Evolutionary conservation across 2,113 vertebrate genomes (phyloP).

Genomic region (Campylomormyrus numenius): DNA sequence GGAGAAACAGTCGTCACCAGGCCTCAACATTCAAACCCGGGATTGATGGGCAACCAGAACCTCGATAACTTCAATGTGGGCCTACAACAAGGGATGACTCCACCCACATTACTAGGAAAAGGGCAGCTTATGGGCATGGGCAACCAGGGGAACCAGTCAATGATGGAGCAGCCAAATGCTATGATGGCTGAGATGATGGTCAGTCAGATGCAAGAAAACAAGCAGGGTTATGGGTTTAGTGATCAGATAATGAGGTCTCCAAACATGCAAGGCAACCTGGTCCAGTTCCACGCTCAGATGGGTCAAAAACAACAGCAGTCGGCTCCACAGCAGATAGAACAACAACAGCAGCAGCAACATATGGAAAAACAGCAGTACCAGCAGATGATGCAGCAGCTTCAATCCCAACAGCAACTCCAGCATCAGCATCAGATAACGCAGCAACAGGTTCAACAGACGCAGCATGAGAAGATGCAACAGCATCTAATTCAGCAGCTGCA

Average conservation of each 20-base stretch:
- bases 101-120: slow-evolving; percentile 86
- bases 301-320: slow-evolving; percentile 56
- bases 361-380: slow-evolving; percentile 73
- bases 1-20: slow-evolving; percentile 90
- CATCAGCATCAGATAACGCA: slow-evolving; percentile 61
- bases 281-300: slow-evolving; percentile 79
- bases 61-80: slow-evolving; percentile 65
- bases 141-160: slow-evolving; percentile 83
- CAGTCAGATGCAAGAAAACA: slow-evolving; percentile 88
- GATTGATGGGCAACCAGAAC: slow-evolving; percentile 65
- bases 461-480: slow-evolving; percentile 17
- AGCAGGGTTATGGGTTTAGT: slow-evolving; percentile 79
- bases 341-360: slow-evolving; percentile 58
- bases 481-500: slow-evolving; percentile 62
- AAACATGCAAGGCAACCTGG: slow-evolving; percentile 80
- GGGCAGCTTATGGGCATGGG: slow-evolving; percentile 89
- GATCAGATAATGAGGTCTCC: slow-evolving; percentile 88
- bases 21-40: slow-evolving; percentile 68
- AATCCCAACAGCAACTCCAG: slow-evolving; percentile 56
- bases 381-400: slow-evolving; percentile 63
- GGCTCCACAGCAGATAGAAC: slow-evolving; percentile 64
- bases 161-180: slow-evolving; percentile 80
- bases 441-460: slow-evolving; percentile 59
- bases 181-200: slow-evolving; percentile 97
- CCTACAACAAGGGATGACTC: slow-evolving; percentile 88